Conservation (phyloP, 2,113 vertebrate species). For the Grallaria varia region DNA sequence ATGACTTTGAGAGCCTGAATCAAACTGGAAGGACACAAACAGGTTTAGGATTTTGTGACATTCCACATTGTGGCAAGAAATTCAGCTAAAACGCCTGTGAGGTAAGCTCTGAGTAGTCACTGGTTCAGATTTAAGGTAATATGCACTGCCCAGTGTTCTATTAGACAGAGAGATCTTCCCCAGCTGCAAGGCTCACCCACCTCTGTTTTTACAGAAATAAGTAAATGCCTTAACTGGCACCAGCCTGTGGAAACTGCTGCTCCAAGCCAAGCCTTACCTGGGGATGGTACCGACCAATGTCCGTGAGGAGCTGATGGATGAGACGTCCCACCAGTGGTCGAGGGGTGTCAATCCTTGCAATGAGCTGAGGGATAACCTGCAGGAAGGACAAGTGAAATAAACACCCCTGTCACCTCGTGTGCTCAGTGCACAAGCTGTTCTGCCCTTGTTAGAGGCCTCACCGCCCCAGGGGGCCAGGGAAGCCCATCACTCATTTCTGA, state of each 20-base stretch:
- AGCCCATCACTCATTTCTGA: neutral
- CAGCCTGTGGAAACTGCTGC: neutral
- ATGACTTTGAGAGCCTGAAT: neutral
- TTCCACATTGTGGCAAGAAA: neutral
- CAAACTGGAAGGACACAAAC: neutral
- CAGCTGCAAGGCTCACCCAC: neutral
- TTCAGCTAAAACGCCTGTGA: neutral
- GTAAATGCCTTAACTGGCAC: neutral
- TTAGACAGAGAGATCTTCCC: neutral
- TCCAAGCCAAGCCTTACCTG: conserved; percentile 75
- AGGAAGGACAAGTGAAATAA: neutral
- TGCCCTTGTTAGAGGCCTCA: neutral
- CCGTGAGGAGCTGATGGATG: conserved; percentile 96
- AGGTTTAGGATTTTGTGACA: neutral
- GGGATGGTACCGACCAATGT: conserved; percentile 95
- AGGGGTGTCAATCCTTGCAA: conserved; percentile 95
- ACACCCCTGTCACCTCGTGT: neutral
- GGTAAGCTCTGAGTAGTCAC: neutral
- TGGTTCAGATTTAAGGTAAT: neutral
- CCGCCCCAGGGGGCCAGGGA: neutral
- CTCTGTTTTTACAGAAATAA: neutral
- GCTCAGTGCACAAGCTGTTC: neutral
- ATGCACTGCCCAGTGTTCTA: neutral
- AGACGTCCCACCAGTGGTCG: conserved; percentile 92
- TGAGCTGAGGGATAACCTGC: conserved; percentile 97